Evolutionary conservation across 2,797 vertebrate genomes (phyloP).

Genomic region (Poeciliopsis presidionis): DNA sequence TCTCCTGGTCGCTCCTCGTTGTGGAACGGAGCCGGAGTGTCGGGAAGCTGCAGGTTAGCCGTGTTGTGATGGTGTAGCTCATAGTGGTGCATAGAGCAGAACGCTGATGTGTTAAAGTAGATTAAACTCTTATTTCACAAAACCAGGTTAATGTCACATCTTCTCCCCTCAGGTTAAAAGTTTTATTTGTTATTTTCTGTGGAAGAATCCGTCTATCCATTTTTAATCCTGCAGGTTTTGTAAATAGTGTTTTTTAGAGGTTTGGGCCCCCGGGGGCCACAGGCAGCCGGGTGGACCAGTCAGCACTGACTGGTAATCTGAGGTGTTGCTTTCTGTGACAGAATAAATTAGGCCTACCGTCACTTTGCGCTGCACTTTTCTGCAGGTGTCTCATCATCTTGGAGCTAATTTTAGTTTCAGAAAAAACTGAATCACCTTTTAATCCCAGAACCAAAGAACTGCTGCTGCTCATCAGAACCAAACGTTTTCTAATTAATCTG

Average conservation of each 20-base stretch:
- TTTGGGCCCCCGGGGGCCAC: not conserved
- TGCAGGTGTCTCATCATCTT: not conserved
- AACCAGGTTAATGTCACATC: not conserved
- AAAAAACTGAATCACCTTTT: not conserved
- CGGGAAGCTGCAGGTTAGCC: not conserved
- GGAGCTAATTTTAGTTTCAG: not conserved
- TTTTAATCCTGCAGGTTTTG: not conserved
- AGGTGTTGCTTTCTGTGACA: slow-evolving; percentile 33
- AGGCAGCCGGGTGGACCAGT: not conserved
- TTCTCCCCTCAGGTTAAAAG: not conserved
- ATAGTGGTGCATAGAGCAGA: not conserved
- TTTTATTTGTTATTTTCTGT: not conserved
- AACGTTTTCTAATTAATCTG: not conserved
- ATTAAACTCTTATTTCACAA: not conserved
- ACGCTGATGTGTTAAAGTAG: not conserved
- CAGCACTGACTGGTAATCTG: slow-evolving; percentile 17
- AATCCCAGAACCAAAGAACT: not conserved
- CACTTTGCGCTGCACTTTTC: not conserved
- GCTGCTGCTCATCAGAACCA: not conserved
- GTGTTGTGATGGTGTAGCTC: not conserved
- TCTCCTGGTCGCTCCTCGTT: not conserved
- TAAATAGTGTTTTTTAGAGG: not conserved
- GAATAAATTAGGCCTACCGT: slow-evolving; percentile 10
- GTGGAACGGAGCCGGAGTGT: not conserved
- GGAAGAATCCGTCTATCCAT: not conserved